Evolutionary conservation across 2,888 invertebrate genomes (phyloP), one percentile per base, ranked within the genome.

Genomic region (Synanthedon tipuliformis): DNA sequence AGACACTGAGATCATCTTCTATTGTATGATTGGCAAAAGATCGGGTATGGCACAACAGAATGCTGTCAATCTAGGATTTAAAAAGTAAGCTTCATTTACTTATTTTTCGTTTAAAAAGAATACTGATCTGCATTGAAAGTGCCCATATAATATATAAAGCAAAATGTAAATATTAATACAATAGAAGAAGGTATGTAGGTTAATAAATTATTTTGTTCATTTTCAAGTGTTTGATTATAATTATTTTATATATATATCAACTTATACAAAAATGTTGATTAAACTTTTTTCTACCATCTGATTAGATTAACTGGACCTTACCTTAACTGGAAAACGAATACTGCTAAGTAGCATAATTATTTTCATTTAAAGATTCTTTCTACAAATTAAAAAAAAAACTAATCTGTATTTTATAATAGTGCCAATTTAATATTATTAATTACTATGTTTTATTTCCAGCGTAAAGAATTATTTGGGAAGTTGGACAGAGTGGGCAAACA

Each of bases 21-120:
- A 91, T 52, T 94, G 94, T 67, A 90, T 89, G 74, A 88, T 90
- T 56, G 94, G 94, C 10, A 90, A 79, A 63, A 87, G 93, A 65
- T 91, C 92, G 59, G 86, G 81, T 8, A 88, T 78, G 65, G 93
- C 92, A 3, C 89, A 91, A 61, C 84, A 89, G 64, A 85, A 85
- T 61, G 89, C 91, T 48, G 61, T 80, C 27, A 81, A 86, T 61
- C 63, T 89, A 53, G 92, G 92, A 66, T 92, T 80, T 69, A 81
- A 81, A 64, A 90, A 90, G 92, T 92, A 79, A 77, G 83, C 68
- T 34, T 34, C 10, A 34, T 34, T 34, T 34, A 34, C 34, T 34
- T 10, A 57, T 3, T 10, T 34, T 34, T 34, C 8, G 10, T 34
- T 34, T 34, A 3, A 34, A 34, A 34, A 34, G 34, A 50, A 49